phyloP scores from a whole-genome alignment of 2,888 invertebrate species.

The Luffia ferchaultella region DNA sequence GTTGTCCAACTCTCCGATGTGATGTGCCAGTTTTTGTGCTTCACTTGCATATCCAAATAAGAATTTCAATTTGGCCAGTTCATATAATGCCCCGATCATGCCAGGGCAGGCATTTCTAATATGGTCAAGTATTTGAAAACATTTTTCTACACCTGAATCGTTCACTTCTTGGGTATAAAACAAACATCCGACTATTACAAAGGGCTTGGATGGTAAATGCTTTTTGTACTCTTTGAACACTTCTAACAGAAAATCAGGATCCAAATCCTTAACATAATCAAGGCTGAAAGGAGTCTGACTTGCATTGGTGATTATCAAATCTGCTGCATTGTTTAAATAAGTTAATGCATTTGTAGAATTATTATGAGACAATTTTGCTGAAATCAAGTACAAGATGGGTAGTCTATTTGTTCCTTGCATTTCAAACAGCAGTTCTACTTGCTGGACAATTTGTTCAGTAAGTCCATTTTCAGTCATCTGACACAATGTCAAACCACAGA shows the following conservation, averaged over 20 bases:
- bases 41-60: slow-evolving; percentile 78
- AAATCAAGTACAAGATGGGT: slow-evolving; percentile 73
- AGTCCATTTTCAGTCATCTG: slow-evolving; percentile 78
- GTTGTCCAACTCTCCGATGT: slow-evolving; percentile 79
- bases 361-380: slow-evolving; percentile 69
- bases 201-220: slow-evolving; percentile 73
- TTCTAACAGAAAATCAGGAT: slow-evolving; percentile 87
- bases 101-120: slow-evolving; percentile 86
- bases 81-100: slow-evolving; percentile 70
- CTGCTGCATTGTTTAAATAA: slow-evolving; percentile 70
- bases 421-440: slow-evolving; percentile 86
- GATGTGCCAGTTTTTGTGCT: slow-evolving; percentile 75
- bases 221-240: slow-evolving; percentile 79
- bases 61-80: slow-evolving; percentile 83
- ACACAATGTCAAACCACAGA: slow-evolving; percentile 84
- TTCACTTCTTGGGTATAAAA: slow-evolving; percentile 51
- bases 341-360: slow-evolving; percentile 62
- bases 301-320: slow-evolving; percentile 44
- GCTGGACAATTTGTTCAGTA: slow-evolving; percentile 80
- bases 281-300: slow-evolving; percentile 73
- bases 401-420: slow-evolving; percentile 74
- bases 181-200: slow-evolving; percentile 49
- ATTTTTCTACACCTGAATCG: slow-evolving; percentile 57
- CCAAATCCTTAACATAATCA: slow-evolving; percentile 76
- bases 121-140: slow-evolving; percentile 73